Base-by-base conservation (phyloP, 2,113 vertebrate species). In the Pholis gunnellus region DNA sequence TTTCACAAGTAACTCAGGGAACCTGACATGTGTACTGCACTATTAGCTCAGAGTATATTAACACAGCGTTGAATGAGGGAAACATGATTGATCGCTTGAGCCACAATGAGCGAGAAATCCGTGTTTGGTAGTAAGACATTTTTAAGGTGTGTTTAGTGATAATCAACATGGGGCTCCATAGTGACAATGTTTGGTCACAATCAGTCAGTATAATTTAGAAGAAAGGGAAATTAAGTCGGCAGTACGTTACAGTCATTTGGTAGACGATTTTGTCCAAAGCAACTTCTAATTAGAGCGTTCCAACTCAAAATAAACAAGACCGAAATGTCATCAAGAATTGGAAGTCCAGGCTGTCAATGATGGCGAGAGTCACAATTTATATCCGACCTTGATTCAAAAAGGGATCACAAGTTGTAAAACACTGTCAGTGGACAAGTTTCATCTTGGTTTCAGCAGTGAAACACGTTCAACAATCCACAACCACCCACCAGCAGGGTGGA, bases 401-500 rank as follows among this genome's bases (percentile, higher is more conserved):
- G 8, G 11, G 11, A 65, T 73, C 79, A 40, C 14, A 17, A 40
- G 11, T 4, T 48, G 20, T 36, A 6, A 70, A 78, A 69, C 11
- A 31, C 5, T 78, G 13, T 65, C 34, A 36, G 27, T 59, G 52
- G 40, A 72, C 36, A 9, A 52, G 79, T 59, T 76, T 76, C 22
- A 15, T 40, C 9, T n/a, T 56, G 22, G 76, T 83, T 87, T 38
- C 31, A 50, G 29, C 36, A 14, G 42, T 25, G 29, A 63, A 44
- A 38, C 46, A 11, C 70, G 29, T 20, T 38, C 36, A 13, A 36
- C 6, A 68, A 27, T 61, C 11, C 56, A 54, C 78, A 27, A 50
- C 44, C 65, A 72, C 57, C 50, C 29, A 52, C 9, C 74, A 65
- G 70, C 57, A 15, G 4, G 42, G 63, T 59, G 79, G 76, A 78